Base-by-base conservation (phyloP, 2,797 vertebrate genomes). In the Dallia pectoralis region DNA sequence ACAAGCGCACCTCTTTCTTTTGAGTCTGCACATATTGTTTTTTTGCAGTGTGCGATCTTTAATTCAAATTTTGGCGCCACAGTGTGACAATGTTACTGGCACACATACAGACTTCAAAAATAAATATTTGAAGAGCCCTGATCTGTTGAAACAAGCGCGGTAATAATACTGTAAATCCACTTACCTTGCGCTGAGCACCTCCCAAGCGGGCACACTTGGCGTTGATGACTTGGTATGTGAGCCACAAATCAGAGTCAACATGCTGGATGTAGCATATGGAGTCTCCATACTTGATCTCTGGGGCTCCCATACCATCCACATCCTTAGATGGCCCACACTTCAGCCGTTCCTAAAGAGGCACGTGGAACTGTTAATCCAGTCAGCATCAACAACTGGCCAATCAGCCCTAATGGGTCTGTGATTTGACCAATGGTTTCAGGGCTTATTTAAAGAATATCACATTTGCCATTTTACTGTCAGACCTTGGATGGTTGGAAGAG, bases 281-380 rank as follows among this genome's bases (percentile, higher is more conserved):
- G 85, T 99, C 97, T 27, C 97, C 97, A 0, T 98, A 99, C 78
- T 98, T 99, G 83, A 98, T 96, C 88, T 97, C 96, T 25, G 97
- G 94, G 44, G 89, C 89, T 44, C 97, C 96, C 97, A 98, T 98
- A 62, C 95, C 96, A 77, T 96, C 95, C 0, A 89, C 86, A 70
- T 94, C 92, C 83, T 93, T 93, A 84, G 93, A 95, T 69, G 87
- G 77, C 4, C 91, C 89, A 19, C 87, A 68, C 49, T 96, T 93
- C 78, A 92, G 69, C 67, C 95, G 97, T 86, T 98, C 96, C 94
- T 97, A 49, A 27, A 74, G 44, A 68, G 1, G 67, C 11, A 14
- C 0, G 40, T 9, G 15, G 68, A 80, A 78, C 4, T 59, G 53
- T 59, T 25, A 32, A 18, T 32, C 18, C 30, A 29, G 27, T 68